Percentiles rank a stretch among this genome's conserved stretches.
Conservation (phyloP, 2,888 invertebrate genomes). For the Noctua pronuba region DNA sequence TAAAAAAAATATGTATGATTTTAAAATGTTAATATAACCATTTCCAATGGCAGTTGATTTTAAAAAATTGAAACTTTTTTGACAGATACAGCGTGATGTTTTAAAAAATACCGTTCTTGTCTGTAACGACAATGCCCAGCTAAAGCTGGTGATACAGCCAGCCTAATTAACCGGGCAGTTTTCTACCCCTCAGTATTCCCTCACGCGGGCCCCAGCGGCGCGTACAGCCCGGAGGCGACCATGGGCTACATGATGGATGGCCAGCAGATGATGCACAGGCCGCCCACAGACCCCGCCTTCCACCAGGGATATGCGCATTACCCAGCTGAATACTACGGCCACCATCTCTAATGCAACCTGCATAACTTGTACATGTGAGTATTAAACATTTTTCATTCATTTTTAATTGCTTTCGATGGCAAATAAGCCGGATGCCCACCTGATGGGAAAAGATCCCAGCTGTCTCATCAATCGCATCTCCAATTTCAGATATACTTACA, state of each 20-base stretch:
- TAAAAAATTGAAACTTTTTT: neutral
- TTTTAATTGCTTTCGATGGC: neutral
- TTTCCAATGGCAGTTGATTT: neutral
- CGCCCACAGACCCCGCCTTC: constrained; percentile 97
- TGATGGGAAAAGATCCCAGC: neutral
- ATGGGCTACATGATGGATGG: constrained; percentile 99
- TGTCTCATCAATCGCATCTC: neutral
- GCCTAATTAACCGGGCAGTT: constrained; percentile 88
- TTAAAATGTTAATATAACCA: too few species aligned
- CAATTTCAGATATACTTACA: neutral
- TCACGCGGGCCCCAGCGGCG: constrained; percentile 98
- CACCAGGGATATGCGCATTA: constrained; percentile 97
- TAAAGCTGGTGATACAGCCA: constrained; percentile 70
- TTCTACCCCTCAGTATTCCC: constrained; percentile 95
- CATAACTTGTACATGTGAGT: constrained; percentile 88
- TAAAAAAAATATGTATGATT: too few species aligned
- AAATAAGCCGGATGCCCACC: neutral
- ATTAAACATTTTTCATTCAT: constrained; percentile 20
- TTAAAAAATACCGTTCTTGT: neutral
- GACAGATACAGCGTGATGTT: neutral
- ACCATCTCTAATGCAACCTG: constrained; percentile 94
- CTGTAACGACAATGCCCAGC: constrained; percentile 30
- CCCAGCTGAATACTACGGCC: constrained; percentile 98
- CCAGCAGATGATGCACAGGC: constrained; percentile 99
- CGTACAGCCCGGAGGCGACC: constrained; percentile 98